phyloP scores from a whole-genome alignment of 2,113 vertebrate species.

The Sylvietta virens region DNA sequence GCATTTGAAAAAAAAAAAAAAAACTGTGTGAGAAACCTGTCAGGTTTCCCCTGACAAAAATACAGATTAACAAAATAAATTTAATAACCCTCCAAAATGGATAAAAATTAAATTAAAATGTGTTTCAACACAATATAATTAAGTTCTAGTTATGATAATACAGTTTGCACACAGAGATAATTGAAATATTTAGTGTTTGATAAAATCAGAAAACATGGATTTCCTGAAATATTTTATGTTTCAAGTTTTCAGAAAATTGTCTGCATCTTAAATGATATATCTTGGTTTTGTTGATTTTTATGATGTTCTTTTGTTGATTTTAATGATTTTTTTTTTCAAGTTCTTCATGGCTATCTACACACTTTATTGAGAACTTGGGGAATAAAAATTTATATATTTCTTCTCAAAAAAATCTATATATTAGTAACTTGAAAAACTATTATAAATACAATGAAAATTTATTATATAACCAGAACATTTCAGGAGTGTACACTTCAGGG shows the following conservation, averaged over 20 bases:
- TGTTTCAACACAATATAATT: neutral
- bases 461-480: neutral
- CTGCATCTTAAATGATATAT: neutral
- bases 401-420: neutral
- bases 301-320: neutral
- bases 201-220: neutral
- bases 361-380: neutral
- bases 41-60: neutral
- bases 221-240: neutral
- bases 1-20: neutral
- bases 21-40: neutral
- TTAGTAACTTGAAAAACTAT: neutral
- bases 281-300: neutral
- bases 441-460: neutral
- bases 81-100: accelerated
- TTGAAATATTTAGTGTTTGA: neutral
- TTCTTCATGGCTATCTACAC: neutral
- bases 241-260: neutral
- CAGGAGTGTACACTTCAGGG: accelerated
- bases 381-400: neutral
- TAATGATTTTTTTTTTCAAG: neutral
- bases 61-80: neutral
- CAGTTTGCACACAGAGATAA: neutral
- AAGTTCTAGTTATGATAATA: neutral
- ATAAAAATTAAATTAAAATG: neutral